Base-by-base conservation (phyloP, 2,888 invertebrate genomes). In the Ennomos quercinarius region DNA sequence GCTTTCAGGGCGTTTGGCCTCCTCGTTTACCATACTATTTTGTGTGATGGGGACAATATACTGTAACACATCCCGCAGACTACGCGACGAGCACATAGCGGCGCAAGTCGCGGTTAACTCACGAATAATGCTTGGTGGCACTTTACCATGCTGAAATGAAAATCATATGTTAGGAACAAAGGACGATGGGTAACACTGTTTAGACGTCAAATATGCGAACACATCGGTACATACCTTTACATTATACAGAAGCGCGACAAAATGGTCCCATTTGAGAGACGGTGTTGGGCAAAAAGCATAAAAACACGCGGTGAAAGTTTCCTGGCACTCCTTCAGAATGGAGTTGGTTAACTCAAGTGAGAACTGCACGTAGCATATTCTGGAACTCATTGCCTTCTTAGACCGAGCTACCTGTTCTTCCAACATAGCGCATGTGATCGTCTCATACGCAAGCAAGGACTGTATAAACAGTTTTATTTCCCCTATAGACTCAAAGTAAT, bases 221-320 rank as follows among this genome's bases (percentile, higher is more conserved):
- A 11, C 1, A 9, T 17, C 48, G 41, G 38, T 41, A 60, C 80
- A 71, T 87, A 95, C 96, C 87, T 95, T 95, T 61, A 89, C 86
- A 78, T 96, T 94, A 35, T 94, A 93, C n/a, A 98, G 87, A 61
- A 97, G 84, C 73, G 97, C 97, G 81, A 98, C 98, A 0, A 99
- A 90, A 76, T 97, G 97, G 67, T 96, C 96, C 98, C 99, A 99
- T 82, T 99, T 99, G 51, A 99, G 91, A 53, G 95, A 96, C 0
- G 97, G 97, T 0, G 98, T 98, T 0, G 99, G 99, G 86, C 98
- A 99, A 89, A 99, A 99, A 0, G 98, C 98, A 84, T 99, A 98
- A 78, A 98, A 99, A 79, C 99, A 98, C 3, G 96, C 94, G 1
- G 97, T 96, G 79, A 98, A 97, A 1, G 98, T 98, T 54, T 95